Evolutionary conservation across 2,888 invertebrate species (phyloP), one percentile per base, ranked within the genome.

Genomic region (Luperina testacea): DNA sequence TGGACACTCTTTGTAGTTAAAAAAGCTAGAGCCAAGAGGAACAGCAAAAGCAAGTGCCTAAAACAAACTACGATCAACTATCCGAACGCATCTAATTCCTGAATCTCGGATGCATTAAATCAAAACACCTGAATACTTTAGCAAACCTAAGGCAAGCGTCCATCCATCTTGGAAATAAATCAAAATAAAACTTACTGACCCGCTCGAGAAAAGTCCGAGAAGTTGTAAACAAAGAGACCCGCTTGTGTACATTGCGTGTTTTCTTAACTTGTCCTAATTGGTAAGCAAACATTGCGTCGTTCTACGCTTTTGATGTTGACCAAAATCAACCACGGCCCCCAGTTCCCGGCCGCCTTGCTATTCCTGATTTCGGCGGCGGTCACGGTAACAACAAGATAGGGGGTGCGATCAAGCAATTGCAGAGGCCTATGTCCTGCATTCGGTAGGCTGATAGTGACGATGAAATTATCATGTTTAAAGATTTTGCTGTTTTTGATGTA

Each of bases 111-210:
- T 20, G 38, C 17, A 24, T 59, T 27, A 32, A 48, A 61, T 32
- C 24, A 32, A 32, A 17, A 20, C 45, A 72, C 11, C 11, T 45
- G n/a, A 32, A n/a, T 48, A 32, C 24, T 24, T 68, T 42, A 24
- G 59, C 17, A n/a, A 63, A 42, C 77, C n/a, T 32, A 63, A 77
- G 68, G 42, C 24, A 48, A 27, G 27, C 17, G 57, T 20, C 20
- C 32, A 48, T n/a, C 7, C 27, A 68, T 53, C 13, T 51, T 68
- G 51, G 20, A 69, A 45, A 68, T 64, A 75, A 80, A 81, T 61
- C 51, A 20, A 13, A 20, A n/a, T 48, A n/a, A 72, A 79, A 59
- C 48, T 63, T 32, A 48, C 59, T 20, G 17, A 80, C 32, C 51
- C 53, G 38, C 38, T 69, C 17, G 57, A 48, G 57, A 48, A 65